A percentile compares a stretch with the other conserved stretches of the same genome.
These are phyloP conservation scores for Oppia nitens DNA, from an alignment of 1,140 invertebrate genomes.

Conservation along the genomic window DNA sequence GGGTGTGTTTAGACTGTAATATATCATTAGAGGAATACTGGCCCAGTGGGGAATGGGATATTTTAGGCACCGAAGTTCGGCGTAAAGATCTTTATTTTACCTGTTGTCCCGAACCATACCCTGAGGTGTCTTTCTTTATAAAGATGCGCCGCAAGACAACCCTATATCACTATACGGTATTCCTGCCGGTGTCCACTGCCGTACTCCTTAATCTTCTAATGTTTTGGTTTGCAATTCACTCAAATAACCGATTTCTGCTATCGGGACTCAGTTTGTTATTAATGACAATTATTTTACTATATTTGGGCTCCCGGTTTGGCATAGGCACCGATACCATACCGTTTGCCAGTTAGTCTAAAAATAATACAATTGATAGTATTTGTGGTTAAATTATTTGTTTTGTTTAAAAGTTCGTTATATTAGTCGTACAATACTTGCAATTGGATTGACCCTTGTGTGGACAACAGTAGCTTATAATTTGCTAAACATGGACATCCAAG, in stretches of 20 bases:
- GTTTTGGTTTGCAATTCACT: constrained; percentile 4
- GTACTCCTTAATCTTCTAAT: constrained; percentile 5
- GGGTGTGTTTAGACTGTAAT: neutral
- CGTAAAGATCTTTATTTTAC: constrained; percentile 52
- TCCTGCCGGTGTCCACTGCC: neutral
- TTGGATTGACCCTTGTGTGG: constrained; percentile 1
- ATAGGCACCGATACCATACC: constrained; percentile 1
- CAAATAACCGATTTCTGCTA: neutral
- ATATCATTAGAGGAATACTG: neutral
- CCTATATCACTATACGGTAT: constrained; percentile 47
- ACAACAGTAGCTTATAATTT: constrained; percentile 4
- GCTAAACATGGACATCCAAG: neutral
- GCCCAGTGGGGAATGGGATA: constrained; percentile 83
- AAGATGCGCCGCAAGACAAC: constrained; percentile 85
- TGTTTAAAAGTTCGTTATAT: neutral
- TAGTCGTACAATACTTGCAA: constrained; percentile 2
- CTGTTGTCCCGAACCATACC: constrained; percentile 49
- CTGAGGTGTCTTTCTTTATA: constrained; percentile 89
- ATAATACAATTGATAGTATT: neutral
- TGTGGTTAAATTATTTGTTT: neutral
- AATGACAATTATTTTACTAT: neutral
- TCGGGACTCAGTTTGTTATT: neutral
- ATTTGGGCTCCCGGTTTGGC: constrained; percentile 2
- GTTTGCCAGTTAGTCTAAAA: constrained; percentile 3
- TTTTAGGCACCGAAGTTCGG: constrained; percentile 77